Evolutionary conservation across 2,888 invertebrate genomes (phyloP).

Genomic region (Ctena decussata): DNA sequence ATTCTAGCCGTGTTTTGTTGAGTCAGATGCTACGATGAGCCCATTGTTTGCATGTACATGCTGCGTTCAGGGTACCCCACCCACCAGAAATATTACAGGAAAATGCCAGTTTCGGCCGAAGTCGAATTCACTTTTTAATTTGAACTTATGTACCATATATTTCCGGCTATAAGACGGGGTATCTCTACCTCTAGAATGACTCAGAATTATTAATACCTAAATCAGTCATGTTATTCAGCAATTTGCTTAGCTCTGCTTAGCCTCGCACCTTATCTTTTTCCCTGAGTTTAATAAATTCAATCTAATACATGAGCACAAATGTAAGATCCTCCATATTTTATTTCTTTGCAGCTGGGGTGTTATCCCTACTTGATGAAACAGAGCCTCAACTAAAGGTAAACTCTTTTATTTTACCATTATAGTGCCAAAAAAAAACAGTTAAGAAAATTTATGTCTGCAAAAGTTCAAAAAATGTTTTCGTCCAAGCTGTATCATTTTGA

Average conservation of each 20-base stretch:
- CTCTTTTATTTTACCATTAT: no score
- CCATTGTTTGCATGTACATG: neutral
- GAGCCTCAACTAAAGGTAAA: constrained; percentile 94
- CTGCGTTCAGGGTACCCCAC: neutral
- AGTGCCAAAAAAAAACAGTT: no score
- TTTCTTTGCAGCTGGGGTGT: constrained; percentile 92
- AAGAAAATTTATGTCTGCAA: no score
- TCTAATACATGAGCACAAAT: no score
- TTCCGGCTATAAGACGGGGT: neutral
- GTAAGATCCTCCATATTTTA: neutral
- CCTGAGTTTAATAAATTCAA: no score
- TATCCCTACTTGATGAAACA: constrained; percentile 97
- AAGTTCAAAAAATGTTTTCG: no score
- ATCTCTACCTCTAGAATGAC: neutral
- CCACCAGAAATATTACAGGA: neutral
- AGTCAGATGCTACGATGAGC: no score
- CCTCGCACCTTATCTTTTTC: neutral
- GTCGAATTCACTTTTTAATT: neutral
- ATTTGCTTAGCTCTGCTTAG: neutral
- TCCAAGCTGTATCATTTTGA: no score
- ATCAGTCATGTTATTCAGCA: neutral
- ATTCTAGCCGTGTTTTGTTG: neutral
- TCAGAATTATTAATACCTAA: neutral
- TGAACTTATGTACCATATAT: no score
- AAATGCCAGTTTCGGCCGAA: neutral